phyloP scores from a whole-genome alignment of 2,888 invertebrate species.

The Andrena bicolor region DNA sequence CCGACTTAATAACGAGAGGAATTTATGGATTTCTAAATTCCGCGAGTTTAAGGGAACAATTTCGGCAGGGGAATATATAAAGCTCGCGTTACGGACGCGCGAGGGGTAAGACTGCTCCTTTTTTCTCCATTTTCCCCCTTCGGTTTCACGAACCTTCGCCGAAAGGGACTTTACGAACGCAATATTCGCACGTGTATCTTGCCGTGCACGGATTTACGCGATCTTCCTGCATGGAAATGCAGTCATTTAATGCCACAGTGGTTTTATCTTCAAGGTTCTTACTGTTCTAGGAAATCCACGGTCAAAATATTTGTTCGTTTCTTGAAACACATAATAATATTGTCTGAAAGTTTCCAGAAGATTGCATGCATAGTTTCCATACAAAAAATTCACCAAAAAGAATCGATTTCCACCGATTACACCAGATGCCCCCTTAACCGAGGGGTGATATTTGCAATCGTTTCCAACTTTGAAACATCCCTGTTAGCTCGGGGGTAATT shows the following conservation, averaged over 20 bases:
- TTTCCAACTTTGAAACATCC: background rate
- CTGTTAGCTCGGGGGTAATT: background rate
- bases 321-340: too few relatives aligned
- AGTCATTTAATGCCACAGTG: slow-evolving; percentile 13
- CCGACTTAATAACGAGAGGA: slow-evolving; percentile 36
- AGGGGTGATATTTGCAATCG: background rate
- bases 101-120: background rate
- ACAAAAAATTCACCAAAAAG: too few relatives aligned
- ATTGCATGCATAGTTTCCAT: too few relatives aligned
- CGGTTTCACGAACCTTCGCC: background rate
- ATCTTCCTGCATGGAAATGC: slow-evolving; percentile 10
- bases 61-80: background rate
- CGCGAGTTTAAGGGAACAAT: slow-evolving; percentile 24
- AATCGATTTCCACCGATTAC: too few relatives aligned
- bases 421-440: too few relatives aligned
- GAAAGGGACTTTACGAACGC: slow-evolving; percentile 46
- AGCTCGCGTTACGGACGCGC: background rate
- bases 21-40: slow-evolving; percentile 34
- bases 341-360: too few relatives aligned
- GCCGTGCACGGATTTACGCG: slow-evolving; percentile 31
- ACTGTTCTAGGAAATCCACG: background rate
- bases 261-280: background rate
- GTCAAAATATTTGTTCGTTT: background rate
- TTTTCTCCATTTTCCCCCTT: background rate
- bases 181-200: slow-evolving; percentile 47